These are phyloP conservation scores for Lutraria lutraria DNA, from an alignment of 2,888 invertebrate genomes.

Conservation along the genomic window DNA sequence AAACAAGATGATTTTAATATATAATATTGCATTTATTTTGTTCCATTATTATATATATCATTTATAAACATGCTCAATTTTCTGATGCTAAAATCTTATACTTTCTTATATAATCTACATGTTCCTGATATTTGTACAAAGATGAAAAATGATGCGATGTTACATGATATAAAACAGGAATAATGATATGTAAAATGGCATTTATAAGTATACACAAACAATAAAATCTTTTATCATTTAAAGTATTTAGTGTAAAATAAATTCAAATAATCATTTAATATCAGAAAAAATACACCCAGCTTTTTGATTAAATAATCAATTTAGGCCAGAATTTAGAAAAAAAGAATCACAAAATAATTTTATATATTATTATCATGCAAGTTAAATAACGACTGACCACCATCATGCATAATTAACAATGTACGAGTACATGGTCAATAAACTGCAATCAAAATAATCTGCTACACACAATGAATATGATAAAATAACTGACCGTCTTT, in stretches of 20 bases:
- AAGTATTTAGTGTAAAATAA: slow-evolving; percentile 14
- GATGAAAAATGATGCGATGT: neutral
- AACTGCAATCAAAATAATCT: neutral
- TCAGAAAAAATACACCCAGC: neutral
- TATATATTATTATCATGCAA: slow-evolving; percentile 18
- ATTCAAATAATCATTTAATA: neutral
- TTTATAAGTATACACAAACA: neutral
- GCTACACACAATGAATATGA: neutral
- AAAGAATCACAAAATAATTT: neutral
- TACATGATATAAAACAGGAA: slow-evolving; percentile 6
- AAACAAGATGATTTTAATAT: slow-evolving; percentile 11
- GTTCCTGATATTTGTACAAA: neutral
- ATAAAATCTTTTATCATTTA: neutral
- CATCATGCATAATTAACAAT: neutral
- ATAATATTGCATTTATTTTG: slow-evolving; percentile 45
- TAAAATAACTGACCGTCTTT: neutral
- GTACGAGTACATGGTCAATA: neutral
- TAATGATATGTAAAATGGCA: slow-evolving; percentile 24
- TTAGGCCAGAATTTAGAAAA: slow-evolving; percentile 19
- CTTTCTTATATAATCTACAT: slow-evolving; percentile 4
- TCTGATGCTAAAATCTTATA: slow-evolving; percentile 16
- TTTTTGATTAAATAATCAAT: neutral
- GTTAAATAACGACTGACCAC: slow-evolving; percentile 13
- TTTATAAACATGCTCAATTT: slow-evolving; percentile 24
- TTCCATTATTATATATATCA: slow-evolving; percentile 40